Percentiles rank a stretch among this genome's conserved stretches.
These are phyloP conservation scores for Andrena hattorfiana DNA, from an alignment of 2,888 invertebrate species.

Conservation along the genomic window DNA sequence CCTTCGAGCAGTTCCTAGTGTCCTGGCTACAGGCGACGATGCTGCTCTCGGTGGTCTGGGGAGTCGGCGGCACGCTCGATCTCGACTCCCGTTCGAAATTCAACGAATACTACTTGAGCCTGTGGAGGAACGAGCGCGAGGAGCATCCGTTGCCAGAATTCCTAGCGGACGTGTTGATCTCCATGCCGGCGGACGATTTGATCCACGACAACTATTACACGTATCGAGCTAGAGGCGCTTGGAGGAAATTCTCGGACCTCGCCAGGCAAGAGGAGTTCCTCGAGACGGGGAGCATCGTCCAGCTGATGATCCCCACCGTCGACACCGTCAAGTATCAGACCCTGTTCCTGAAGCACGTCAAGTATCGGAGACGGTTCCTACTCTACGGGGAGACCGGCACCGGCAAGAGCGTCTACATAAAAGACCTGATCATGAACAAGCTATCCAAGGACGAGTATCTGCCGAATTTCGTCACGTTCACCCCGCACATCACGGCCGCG, in stretches of 20 bases:
- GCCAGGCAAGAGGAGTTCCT: slow-evolving; percentile 88
- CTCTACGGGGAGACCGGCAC: slow-evolving; percentile 94
- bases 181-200: slow-evolving; percentile 91
- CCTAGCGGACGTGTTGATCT: slow-evolving; percentile 90
- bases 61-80: slow-evolving; percentile 93
- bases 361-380: slow-evolving; percentile 89
- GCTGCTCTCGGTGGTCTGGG: slow-evolving; percentile 92
- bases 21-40: slow-evolving; percentile 92
- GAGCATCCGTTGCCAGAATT: slow-evolving; percentile 86
- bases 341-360: slow-evolving; percentile 91
- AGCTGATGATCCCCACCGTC: slow-evolving; percentile 93
- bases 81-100: slow-evolving; percentile 89
- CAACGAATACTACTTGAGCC: slow-evolving; percentile 88
- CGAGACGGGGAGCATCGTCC: slow-evolving; percentile 89
- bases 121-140: slow-evolving; percentile 85
- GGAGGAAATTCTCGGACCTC: slow-evolving; percentile 94
- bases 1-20: slow-evolving; percentile 89
- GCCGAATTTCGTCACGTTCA: slow-evolving; percentile 93
- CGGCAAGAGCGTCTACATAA: slow-evolving; percentile 93
- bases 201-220: slow-evolving; percentile 94
- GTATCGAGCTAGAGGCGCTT: slow-evolving; percentile 93
- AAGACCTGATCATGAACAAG: slow-evolving; percentile 90
- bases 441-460: slow-evolving; percentile 90
- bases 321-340: slow-evolving; percentile 93
- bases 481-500: slow-evolving; percentile 92